Percentiles rank a stretch among this genome's conserved stretches.
Evolutionary conservation across 2,113 vertebrate genomes (phyloP).

Genomic region (Takifugu bimaculatus): DNA sequence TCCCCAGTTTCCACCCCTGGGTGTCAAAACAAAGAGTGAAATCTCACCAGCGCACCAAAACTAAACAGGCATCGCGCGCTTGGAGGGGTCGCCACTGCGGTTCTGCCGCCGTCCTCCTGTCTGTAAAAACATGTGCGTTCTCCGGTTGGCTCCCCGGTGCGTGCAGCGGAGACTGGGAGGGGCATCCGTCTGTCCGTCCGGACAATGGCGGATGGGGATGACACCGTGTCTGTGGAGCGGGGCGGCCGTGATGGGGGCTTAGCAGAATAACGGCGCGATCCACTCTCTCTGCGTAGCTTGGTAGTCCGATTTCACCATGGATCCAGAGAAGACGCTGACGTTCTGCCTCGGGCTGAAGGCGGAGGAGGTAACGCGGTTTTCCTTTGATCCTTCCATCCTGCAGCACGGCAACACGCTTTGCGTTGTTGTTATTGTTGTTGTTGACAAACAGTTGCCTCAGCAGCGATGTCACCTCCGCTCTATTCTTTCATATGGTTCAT

Average conservation of each 20-base stretch:
- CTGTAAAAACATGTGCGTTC: neutral
- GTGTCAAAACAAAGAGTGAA: constrained; percentile 33
- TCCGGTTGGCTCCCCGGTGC: constrained; percentile 1
- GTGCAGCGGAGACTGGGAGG: constrained; percentile 42
- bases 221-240: constrained; percentile 48
- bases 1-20: constrained; percentile 27
- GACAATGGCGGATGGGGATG: constrained; percentile 65
- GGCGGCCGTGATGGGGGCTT: constrained; percentile 54
- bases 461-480: neutral
- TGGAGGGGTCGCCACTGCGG: neutral
- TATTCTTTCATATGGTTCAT: no score
- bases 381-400: constrained; percentile 24
- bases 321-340: constrained; percentile 72
- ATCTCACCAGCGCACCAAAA: constrained; percentile 15
- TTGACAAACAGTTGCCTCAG: constrained; percentile 44
- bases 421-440: constrained; percentile 29
- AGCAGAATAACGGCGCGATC: constrained; percentile 18
- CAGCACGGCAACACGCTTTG: constrained; percentile 44
- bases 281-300: constrained; percentile 26
- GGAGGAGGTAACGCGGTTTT: constrained; percentile 57
- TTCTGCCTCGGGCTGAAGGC: constrained; percentile 68
- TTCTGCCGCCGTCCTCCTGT: no score
- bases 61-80: neutral
- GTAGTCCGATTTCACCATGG: constrained; percentile 50
- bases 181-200: constrained; percentile 32